These are phyloP conservation scores for Hyposoter dolosus DNA, from an alignment of 2,888 invertebrate species.

Conservation along the genomic window DNA sequence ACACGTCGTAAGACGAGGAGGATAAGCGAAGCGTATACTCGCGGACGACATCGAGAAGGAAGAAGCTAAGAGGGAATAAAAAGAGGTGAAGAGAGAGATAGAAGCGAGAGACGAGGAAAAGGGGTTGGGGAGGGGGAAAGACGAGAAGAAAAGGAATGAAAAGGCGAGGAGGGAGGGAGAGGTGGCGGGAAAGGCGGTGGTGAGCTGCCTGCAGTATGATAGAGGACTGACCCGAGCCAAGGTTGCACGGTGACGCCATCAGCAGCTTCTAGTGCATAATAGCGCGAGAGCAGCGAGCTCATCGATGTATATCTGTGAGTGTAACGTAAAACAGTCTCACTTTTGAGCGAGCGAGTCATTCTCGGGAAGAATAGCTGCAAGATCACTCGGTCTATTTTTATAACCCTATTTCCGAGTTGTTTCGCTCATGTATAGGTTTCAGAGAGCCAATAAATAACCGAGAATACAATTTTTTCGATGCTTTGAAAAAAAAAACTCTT, in stretches of 20 bases:
- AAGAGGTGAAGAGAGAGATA: conserved; percentile 40
- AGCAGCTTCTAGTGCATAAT: conserved; percentile 84
- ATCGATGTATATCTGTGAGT: background rate
- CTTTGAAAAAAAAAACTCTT: background rate
- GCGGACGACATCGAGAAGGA: conserved; percentile 53
- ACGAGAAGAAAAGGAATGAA: conserved; percentile 37
- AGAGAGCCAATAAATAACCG: conserved; percentile 1
- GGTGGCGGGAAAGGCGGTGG: conserved; percentile 64
- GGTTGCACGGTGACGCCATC: conserved; percentile 84
- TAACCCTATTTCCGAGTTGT: conserved; percentile 32
- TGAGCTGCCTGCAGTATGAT: conserved; percentile 82
- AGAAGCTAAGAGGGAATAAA: conserved; percentile 49
- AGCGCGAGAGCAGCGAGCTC: conserved; percentile 76
- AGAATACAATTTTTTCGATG: background rate
- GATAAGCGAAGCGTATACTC: conserved; percentile 34
- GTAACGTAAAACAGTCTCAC: conserved; percentile 24
- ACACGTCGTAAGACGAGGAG: conserved; percentile 60
- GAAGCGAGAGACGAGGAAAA: conserved; percentile 46
- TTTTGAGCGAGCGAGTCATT: conserved; percentile 37
- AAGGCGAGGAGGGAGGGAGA: conserved; percentile 58
- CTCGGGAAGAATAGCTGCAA: conserved; percentile 45
- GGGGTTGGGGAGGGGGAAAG: conserved; percentile 44
- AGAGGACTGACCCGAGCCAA: conserved; percentile 85
- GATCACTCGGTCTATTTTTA: conserved; percentile 39
- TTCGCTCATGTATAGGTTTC: conserved; percentile 6